Conservation (phyloP, 2,797 vertebrate genomes). For the Aldrovandia affinis region DNA sequence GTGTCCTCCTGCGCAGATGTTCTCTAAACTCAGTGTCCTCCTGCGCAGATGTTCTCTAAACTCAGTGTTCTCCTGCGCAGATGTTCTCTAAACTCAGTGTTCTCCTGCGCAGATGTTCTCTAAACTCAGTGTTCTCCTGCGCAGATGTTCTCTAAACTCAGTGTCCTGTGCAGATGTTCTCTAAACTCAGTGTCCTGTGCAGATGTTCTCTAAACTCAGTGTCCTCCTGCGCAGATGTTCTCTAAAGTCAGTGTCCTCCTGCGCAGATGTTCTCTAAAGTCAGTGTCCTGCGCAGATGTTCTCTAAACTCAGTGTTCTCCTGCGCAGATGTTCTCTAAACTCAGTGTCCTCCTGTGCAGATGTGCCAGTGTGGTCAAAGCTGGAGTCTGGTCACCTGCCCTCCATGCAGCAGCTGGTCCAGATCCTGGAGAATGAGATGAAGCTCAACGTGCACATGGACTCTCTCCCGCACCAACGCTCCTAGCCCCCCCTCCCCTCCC, state of each 20-base stretch:
- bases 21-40: too few species aligned
- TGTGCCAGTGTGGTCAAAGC: constrained; percentile 98
- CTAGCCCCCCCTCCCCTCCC: constrained; percentile 77
- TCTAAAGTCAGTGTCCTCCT: neutral
- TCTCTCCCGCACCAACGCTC: constrained; percentile 87
- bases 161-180: too few species aligned
- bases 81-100: too few species aligned
- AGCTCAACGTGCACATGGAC: constrained; percentile 97
- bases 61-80: too few species aligned
- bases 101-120: too few species aligned
- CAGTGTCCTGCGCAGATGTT: neutral
- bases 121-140: too few species aligned
- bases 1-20: too few species aligned
- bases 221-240: too few species aligned
- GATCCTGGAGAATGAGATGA: constrained; percentile 99
- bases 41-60: too few species aligned
- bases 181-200: neutral
- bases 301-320: neutral
- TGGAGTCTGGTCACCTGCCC: constrained; percentile 96
- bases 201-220: too few species aligned
- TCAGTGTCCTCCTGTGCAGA: constrained; percentile 66
- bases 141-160: too few species aligned
- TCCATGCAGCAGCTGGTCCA: constrained; percentile 99
- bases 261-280: neutral
- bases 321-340: neutral